Evolutionary conservation across 2,888 invertebrate species (phyloP), one percentile per base, ranked within the genome.

Genomic region (Patella pellucida): DNA sequence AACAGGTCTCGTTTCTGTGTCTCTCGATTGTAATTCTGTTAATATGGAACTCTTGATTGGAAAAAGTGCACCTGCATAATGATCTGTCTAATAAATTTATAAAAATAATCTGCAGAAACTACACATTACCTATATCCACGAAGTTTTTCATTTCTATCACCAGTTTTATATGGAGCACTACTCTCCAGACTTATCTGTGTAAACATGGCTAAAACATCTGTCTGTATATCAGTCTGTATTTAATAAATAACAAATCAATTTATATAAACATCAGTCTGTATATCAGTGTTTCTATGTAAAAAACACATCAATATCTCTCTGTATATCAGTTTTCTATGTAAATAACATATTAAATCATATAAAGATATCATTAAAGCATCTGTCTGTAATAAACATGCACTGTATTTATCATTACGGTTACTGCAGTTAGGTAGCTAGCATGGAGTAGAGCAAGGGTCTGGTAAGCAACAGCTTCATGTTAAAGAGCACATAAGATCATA

Each of bases 161-260:
- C 75, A 19, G 82, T 83, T 69, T 79, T 85, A 79, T 90, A 90
- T 5, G 90, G 86, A 15, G 89, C 86, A 74, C 97, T 96, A 11
- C 96, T 96, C 88, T 97, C 97, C 15, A 98, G 95, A 0, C 97
- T 97, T 86, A 98, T 97, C 90, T 96, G 95, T 0, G 95, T 96
- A 92, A 99, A 99, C 96, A 99, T 97, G 87, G 96, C 94, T 98
- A 99, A 97, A 80, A 99, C 97, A 90, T 97, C 97, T 85, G 97
- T 97, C 89, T 97, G 96, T 27, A 94, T 93, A 84, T 93, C 90
- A 2, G 92, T 89, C 93, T 93, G 88, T 71, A 91, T 84, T 51
- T 4, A 71, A 69, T 41, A 67, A 16, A 16, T 27, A 23, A 11
- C 11, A 27, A 56, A 71, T 15, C n/a, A 72, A 73, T 9, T n/a